phyloP scores from a whole-genome alignment of 2,797 vertebrate genomes.

The Natrix natrix region DNA sequence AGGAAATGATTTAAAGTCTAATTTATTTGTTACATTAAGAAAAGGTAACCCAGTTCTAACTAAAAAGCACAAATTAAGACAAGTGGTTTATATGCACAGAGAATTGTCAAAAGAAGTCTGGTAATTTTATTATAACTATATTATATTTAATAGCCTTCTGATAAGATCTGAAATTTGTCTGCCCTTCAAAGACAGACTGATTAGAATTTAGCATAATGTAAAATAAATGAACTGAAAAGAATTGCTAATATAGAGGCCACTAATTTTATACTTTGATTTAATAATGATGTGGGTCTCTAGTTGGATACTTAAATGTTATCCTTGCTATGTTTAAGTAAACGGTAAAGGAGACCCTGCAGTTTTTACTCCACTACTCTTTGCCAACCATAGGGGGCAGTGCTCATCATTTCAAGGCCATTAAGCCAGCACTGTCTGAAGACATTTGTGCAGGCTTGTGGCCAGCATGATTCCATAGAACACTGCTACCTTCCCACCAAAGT shows the following conservation, averaged over 20 bases:
- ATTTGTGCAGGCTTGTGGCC: neutral
- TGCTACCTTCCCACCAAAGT: neutral
- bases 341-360: neutral
- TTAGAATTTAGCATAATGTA: neutral
- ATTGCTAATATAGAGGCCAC: neutral
- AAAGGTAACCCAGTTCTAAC: neutral
- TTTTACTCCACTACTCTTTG: neutral
- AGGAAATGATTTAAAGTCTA: neutral
- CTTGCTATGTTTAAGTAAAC: neutral
- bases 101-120: neutral
- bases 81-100: neutral
- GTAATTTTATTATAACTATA: neutral
- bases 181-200: neutral
- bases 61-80: neutral
- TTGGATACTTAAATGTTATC: neutral
- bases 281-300: neutral
- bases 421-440: neutral
- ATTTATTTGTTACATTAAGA: neutral
- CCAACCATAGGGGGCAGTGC: neutral
- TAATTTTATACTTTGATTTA: neutral
- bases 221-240: neutral
- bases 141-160: neutral
- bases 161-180: neutral
- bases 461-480: neutral
- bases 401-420: neutral